Base-by-base conservation (phyloP, 1,140 invertebrate species). In the Paralvinella palmiformis region DNA sequence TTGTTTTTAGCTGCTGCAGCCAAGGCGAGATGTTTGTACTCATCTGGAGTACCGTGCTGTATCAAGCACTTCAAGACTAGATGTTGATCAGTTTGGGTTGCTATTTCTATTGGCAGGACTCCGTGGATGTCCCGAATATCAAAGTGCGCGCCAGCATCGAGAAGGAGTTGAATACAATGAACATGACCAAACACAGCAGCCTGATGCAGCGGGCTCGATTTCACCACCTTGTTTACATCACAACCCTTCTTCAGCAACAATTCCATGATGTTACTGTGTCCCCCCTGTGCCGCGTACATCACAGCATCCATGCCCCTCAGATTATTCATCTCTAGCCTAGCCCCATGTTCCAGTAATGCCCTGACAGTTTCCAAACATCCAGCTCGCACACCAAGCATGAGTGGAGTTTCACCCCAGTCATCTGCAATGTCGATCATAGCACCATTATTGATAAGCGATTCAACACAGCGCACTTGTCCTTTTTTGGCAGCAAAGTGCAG, bases 401-500 rank as follows among this genome's bases (percentile, higher is more conserved):
- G 55, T 31, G 55, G 55, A 15, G 55, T 57, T 31, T 31, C 55
- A n/a, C 55, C 55, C 55, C 55, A 57, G 29, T 57, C 55, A 29
- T 57, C 31, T n/a, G 55, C 20, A n/a, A 57, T 31, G 20, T 57
- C 32, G 13, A 57, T 31, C 55, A 57, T 57, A 4, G 55, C 55
- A 7, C 55, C 7, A 15, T 31, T 13, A 20, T 57, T 31, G 20
- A 57, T 7, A 20, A 57, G 20, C 27, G 17, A 10, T 6, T 31
- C 20, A 5, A 57, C 55, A 20, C 55, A 57, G 27, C 32, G 17
- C 29, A 31, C 29, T 15, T 57, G 55, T 7, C 55, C 55, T 31
- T 35, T 57, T 31, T 57, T 31, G 55, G 55, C 13, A 4, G 55
- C 55, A 57, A 57, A 57, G 55, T 57, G 55, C 10, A 57, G 55